Evolutionary conservation across 2,888 invertebrate genomes (phyloP).

Genomic region (Mactromeris polynyma): DNA sequence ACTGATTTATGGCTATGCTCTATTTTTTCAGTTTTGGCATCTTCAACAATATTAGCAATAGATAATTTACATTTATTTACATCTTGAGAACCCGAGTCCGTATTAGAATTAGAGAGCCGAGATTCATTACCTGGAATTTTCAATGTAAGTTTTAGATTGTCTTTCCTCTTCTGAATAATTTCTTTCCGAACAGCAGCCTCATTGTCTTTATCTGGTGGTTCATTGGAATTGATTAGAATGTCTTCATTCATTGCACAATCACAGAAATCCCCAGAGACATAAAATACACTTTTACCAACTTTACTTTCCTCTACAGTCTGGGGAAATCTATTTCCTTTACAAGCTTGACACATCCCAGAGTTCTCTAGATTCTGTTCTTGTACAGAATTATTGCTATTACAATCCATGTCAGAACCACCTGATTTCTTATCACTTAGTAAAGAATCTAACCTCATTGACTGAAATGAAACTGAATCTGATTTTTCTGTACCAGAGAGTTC

Average conservation of each 20-base stretch:
- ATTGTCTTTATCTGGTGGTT: neutral
- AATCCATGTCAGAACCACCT: constrained; percentile 25
- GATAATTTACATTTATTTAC: constrained; percentile 74
- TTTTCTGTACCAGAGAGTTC: neutral
- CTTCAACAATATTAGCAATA: constrained; percentile 71
- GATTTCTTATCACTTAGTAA: constrained; percentile 28
- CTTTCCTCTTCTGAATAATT: constrained; percentile 49
- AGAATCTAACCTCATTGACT: constrained; percentile 58
- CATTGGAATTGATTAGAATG: constrained; percentile 21
- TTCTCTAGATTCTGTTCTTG: neutral
- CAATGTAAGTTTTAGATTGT: constrained; percentile 46
- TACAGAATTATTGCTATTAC: constrained; percentile 42
- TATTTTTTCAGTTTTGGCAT: constrained; percentile 71
- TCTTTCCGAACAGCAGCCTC: constrained; percentile 6
- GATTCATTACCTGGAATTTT: constrained; percentile 42
- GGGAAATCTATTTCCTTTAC: constrained; percentile 46
- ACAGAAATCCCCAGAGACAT: constrained; percentile 46
- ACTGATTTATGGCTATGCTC: constrained; percentile 69
- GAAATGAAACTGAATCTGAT: constrained; percentile 24
- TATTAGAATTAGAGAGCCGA: constrained; percentile 19
- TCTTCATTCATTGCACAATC: constrained; percentile 55
- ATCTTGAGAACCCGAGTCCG: neutral
- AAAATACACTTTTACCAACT: constrained; percentile 68
- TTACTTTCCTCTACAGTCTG: constrained; percentile 16
- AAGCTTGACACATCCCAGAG: constrained; percentile 26